Conservation (phyloP, 2,797 vertebrate species). For the Buphagus erythrorhynchus region DNA sequence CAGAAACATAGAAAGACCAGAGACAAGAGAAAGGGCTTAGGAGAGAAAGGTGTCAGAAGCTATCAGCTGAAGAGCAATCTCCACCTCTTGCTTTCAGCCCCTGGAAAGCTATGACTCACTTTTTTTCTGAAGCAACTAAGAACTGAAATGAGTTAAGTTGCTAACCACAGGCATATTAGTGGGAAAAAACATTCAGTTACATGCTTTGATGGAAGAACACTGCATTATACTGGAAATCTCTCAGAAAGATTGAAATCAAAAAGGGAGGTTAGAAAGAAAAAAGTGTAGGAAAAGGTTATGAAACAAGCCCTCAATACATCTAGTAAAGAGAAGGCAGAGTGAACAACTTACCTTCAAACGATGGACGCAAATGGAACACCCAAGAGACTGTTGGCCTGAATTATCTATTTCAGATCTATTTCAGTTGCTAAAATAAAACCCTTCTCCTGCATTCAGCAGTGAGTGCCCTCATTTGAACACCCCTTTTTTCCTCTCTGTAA, state of each 20-base stretch:
- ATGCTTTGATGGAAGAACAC: not conserved
- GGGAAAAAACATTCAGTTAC: not conserved
- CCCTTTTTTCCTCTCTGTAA: not conserved
- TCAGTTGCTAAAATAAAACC: slow-evolving; percentile 28
- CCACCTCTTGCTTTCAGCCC: not conserved
- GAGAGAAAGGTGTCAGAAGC: not conserved
- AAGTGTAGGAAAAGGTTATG: not conserved
- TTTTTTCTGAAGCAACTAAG: not conserved
- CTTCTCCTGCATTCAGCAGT: not conserved
- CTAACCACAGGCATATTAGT: not conserved
- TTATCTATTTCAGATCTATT: slow-evolving; percentile 14
- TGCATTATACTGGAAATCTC: not conserved
- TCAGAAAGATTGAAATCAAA: not conserved
- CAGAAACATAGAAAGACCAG: not conserved
- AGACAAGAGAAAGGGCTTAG: not conserved
- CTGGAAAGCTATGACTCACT: not conserved
- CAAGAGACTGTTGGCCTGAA: slow-evolving; percentile 6
- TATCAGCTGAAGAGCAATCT: not conserved
- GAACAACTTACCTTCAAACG: not conserved
- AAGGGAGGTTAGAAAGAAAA: not conserved
- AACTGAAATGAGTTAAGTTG: not conserved
- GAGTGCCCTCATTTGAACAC: not conserved
- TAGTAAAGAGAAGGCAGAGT: not conserved
- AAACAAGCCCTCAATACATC: not conserved
- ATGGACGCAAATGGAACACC: not conserved